Conservation (phyloP, 2,797 vertebrate species). For the Crypturellus tataupa region DNA sequence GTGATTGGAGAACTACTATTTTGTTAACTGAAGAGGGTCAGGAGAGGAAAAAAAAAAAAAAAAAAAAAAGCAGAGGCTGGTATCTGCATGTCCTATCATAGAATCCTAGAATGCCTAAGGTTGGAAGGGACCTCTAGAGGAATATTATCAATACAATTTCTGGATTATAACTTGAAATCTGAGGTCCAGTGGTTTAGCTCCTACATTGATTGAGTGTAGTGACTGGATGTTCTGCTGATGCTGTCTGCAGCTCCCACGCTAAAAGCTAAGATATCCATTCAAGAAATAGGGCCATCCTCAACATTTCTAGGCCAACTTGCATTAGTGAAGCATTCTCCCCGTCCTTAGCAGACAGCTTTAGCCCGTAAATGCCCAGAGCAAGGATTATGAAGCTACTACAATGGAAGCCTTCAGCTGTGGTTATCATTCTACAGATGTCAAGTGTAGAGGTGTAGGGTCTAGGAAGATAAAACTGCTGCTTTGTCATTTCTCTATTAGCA, state of each 20-base stretch:
- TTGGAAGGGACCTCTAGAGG: too few species aligned
- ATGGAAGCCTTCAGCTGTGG: conserved; percentile 30
- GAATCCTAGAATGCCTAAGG: too few species aligned
- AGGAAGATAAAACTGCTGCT: conserved; percentile 50
- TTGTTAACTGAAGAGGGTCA: background rate
- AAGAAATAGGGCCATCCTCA: background rate
- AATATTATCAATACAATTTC: background rate
- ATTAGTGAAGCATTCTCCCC: conserved; percentile 7
- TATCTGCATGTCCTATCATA: background rate
- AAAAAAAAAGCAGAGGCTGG: background rate
- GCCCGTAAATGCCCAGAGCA: background rate
- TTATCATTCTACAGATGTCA: conserved; percentile 61
- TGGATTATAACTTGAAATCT: background rate
- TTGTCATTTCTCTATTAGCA: conserved; percentile 65
- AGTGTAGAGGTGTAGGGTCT: conserved; percentile 30
- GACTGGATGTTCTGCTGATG: background rate
- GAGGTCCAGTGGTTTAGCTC: background rate
- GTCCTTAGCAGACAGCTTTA: conserved; percentile 8
- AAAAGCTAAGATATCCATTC: background rate
- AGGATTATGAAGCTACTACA: conserved; percentile 50
- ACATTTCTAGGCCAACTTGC: background rate
- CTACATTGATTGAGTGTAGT: background rate
- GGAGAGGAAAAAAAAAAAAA: background rate
- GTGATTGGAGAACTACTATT: background rate
- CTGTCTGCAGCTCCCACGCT: background rate